phyloP scores from a whole-genome alignment of 30 jellyfish, hydroid and myxozoan species.

The Aurelia coerulea region DNA sequence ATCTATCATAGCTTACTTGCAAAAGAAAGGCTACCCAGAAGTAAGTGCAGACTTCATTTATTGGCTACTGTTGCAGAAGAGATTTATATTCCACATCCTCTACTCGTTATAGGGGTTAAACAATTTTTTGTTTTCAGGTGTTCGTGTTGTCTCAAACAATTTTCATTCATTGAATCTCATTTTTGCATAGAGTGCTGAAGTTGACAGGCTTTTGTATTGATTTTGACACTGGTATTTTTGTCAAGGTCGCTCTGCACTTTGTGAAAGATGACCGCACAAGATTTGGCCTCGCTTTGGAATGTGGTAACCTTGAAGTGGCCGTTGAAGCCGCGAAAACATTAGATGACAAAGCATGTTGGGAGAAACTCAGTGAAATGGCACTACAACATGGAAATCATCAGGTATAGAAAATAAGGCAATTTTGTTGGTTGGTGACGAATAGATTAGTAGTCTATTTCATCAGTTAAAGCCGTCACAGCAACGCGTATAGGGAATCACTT shows the following conservation, averaged over 20 bases:
- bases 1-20: constrained; percentile 91
- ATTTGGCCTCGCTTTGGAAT: constrained; percentile 90
- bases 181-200: neutral
- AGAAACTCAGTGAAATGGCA: constrained; percentile 92
- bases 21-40: constrained; percentile 97
- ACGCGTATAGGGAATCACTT: too few species aligned
- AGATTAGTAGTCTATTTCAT: too few species aligned
- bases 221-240: neutral
- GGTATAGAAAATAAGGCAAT: constrained; percentile 1
- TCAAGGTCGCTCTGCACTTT: constrained; percentile 96
- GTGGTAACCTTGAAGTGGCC: constrained; percentile 96
- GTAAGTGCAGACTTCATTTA: constrained; percentile 4
- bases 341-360: constrained; percentile 97
- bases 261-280: constrained; percentile 93
- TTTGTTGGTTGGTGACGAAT: too few species aligned
- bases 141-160: neutral
- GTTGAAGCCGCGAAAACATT: constrained; percentile 97
- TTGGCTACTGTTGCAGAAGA: neutral
- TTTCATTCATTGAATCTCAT: neutral
- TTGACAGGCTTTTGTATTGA: neutral
- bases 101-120: neutral
- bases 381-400: constrained; percentile 95
- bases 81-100: neutral
- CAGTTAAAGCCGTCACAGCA: too few species aligned
- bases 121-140: neutral